phyloP scores from a whole-genome alignment of 1,140 invertebrate genomes.

The Thaumatotibia leucotreta region DNA sequence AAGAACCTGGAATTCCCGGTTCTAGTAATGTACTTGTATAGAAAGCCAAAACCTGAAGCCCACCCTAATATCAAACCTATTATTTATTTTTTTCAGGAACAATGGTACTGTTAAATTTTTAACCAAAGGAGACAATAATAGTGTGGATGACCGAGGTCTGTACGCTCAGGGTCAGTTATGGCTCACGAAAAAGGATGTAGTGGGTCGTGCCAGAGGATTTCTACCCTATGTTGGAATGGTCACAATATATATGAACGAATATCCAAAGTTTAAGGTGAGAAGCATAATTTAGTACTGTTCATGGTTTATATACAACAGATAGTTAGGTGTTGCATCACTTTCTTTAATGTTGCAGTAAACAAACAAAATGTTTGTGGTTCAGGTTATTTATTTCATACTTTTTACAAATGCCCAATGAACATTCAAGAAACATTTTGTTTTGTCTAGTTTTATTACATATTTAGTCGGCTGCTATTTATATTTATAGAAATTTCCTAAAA shows the following conservation, averaged over 20 bases:
- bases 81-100: slow-evolving; percentile 78
- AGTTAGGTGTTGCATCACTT: no score
- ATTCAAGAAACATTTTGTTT: no score
- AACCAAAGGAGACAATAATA: slow-evolving; percentile 99
- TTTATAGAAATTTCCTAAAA: no score
- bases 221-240: slow-evolving; percentile 99
- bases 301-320: no score
- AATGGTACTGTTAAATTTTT: slow-evolving; percentile 97
- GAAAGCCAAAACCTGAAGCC: no score
- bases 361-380: background rate
- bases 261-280: slow-evolving; percentile 97
- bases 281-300: background rate
- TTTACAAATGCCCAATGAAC: no score
- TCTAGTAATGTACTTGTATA: no score
- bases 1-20: no score
- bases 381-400: no score
- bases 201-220: slow-evolving; percentile 97
- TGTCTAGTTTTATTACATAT: no score
- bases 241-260: slow-evolving; percentile 99
- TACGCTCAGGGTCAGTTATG: slow-evolving; percentile 99
- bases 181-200: slow-evolving; percentile 98
- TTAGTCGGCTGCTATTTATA: no score
- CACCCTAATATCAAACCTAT: slow-evolving; percentile 11
- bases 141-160: slow-evolving; percentile 98
- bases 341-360: background rate